Evolutionary conservation across 1,140 invertebrate genomes (phyloP), one percentile per base, ranked within the genome.

Genomic region (Aporrectodea caliginosa): DNA sequence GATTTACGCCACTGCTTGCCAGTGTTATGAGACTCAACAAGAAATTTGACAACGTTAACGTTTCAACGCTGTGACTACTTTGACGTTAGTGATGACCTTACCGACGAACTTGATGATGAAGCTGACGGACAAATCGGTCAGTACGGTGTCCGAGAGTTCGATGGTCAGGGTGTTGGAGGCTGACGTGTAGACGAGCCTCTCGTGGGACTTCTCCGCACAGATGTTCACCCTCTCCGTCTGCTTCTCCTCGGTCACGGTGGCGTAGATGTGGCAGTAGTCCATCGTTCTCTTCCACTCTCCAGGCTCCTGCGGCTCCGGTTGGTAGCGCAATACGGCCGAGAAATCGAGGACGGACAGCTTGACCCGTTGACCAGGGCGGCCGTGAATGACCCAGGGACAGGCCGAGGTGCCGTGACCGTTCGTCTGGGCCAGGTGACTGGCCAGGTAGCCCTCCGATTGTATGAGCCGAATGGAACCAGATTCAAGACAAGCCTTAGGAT

Each of bases 311-410:
- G 43, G 12, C 1, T 76, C 75, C 29, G 33, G 0, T 43, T 58
- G 33, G 35, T 76, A 76, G 6, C 75, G 75, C 33, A 35, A 35
- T n/a, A 27, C 75, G 33, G 43, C n/a, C 16, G 77, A 69, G 35
- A 79, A 79, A 12, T 73, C 78, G 33, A 35, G 30, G 32, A 79
- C 69, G 0, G 33, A 73, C n/a, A 81, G 69, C 34, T 78, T 73
- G 71, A 81, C 73, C 33, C 77, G 80, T 30, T 81, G 80, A n/a
- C 80, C 80, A 6, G 76, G 69, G 2, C 34, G 30, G 22, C 73
- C 70, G n/a, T 27, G 6, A 35, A 81, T 78, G 2, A 16, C 32
- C 80, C 80, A 81, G 12, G 80, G 80, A 74, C 80, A 81, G 35
- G 34, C 32, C 27, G 58, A 30, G 6, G 76, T 71, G 76, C 80